Base-by-base conservation (phyloP, 2,888 invertebrate genomes). In the Catocala sponsa region DNA sequence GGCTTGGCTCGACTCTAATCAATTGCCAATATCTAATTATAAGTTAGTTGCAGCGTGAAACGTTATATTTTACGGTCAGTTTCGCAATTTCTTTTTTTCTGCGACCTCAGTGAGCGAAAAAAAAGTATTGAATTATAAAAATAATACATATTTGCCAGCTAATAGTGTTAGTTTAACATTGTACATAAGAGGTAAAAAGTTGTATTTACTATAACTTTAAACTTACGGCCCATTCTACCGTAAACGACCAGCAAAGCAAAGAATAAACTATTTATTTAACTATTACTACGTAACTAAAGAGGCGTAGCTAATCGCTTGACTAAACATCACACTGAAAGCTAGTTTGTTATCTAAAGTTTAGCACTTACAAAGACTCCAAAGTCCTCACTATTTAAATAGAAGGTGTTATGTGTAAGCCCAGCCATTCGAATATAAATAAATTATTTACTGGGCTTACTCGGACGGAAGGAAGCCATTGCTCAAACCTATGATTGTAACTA, bases 1-100 rank as follows among this genome's bases (percentile, higher is more conserved):
- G 74, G 72, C 69, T 79, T 70, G 78, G 74, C 78, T 76, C 78
- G 78, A 80, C 78, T 74, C 80, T 83, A 88, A 89, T 86, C 84
- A 82, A 88, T 89, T 89, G 83, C 82, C 81, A 85, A 86, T 83
- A 86, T 81, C 71, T 75, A 85, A 81, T 86, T 85, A 83, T 80
- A 74, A 83, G 71, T 78, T 61, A 65, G 80, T 80, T 82, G 80
- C 82, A 79, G 72, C 77, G 70, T 80, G 57, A 65, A 75, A 81
- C 74, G 72, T 79, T 79, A 72, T 78, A 79, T 82, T 83, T 78
- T 72, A 81, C 73, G 76, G 72, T 79, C 74, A 68, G 71, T 76
- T 79, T 68, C 35, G 68, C 53, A 50, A 68, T 70, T 70, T 79
- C 77, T 74, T 70, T 80, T n/a, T 70, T 51, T 6, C 41, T 51